Evolutionary conservation across 2,888 invertebrate species (phyloP).

Genomic region (Lydus trimaculatus): DNA sequence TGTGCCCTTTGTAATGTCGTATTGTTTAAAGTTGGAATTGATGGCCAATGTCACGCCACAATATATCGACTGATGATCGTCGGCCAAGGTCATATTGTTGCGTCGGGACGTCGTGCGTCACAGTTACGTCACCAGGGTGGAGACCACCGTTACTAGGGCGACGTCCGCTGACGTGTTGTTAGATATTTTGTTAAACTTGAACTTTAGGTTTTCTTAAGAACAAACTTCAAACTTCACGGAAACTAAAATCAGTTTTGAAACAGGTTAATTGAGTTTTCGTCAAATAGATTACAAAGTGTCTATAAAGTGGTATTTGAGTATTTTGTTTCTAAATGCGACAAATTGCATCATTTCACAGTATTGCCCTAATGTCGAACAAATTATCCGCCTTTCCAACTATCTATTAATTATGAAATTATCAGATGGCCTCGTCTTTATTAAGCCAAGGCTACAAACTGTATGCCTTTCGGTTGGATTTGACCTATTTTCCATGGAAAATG

Average conservation of each 20-base stretch:
- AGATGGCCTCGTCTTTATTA: slow-evolving; percentile 29
- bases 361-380: neutral
- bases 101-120: slow-evolving; percentile 56
- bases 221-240: neutral
- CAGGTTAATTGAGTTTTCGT: too few species aligned
- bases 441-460: slow-evolving; percentile 20
- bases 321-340: too few species aligned
- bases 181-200: slow-evolving; percentile 36
- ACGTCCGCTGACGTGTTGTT: slow-evolving; percentile 47
- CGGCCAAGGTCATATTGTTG: slow-evolving; percentile 55
- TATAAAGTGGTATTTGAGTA: too few species aligned
- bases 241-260: too few species aligned
- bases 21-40: slow-evolving; percentile 27
- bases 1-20: neutral
- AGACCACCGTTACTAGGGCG: slow-evolving; percentile 53
- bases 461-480: slow-evolving; percentile 19
- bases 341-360: neutral
- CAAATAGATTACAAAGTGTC: too few species aligned
- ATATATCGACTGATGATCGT: slow-evolving; percentile 36
- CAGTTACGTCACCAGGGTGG: slow-evolving; percentile 55
- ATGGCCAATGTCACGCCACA: slow-evolving; percentile 42
- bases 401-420: slow-evolving; percentile 27
- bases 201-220: slow-evolving; percentile 34
- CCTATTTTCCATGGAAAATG: slow-evolving; percentile 20
- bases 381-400: neutral